Evolutionary conservation across 1,140 invertebrate species (phyloP), one percentile per base, ranked within the genome.

Genomic region (Musca vetustissima): DNA sequence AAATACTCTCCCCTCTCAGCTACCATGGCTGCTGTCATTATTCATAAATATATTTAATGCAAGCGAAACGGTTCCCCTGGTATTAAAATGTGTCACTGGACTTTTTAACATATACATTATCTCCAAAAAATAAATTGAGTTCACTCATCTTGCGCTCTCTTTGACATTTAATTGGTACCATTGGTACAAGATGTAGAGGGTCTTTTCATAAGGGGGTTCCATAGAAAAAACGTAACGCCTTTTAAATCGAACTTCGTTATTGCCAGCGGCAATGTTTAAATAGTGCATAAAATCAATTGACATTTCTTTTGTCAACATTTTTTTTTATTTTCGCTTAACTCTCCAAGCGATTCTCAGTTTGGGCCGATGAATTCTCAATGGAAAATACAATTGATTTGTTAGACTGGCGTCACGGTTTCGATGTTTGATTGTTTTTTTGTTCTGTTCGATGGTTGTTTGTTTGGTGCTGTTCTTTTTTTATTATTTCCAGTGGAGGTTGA

Each of bases 251-350:
- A 28, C 25, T 59, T 17, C n/a, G 24, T 28, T 59, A 32, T 9
- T 61, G 57, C 53, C 57, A 13, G 28, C 28, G 32, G 28, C 36
- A 36, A 61, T 32, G 32, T 32, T 61, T 43, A 78, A 78, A 73
- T 78, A 75, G 76, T 78, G 76, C 76, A 78, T 71, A 78, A 78
- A 78, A 78, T 78, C 76, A 78, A 78, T 78, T 78, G 76, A 78
- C 76, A 78, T 76, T 65, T 65, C 48, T 65, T 65, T 65, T 65
- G 43, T 65, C 48, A 43, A 24, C 28, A 14, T 53, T 21, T 49
- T 2, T 49, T 66, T 28, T 64, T 64, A 47, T 19, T 47, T 64
- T 52, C 21, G 17, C 6, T 52, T 13, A 52, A 22, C 21, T 52
- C 21, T 24, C 22, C 13, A 36, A 36, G 17, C 28, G 28, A 19